Evolutionary conservation across 1,140 invertebrate species (phyloP), one percentile per base, ranked within the genome.

Genomic region (Aricia agestis): DNA sequence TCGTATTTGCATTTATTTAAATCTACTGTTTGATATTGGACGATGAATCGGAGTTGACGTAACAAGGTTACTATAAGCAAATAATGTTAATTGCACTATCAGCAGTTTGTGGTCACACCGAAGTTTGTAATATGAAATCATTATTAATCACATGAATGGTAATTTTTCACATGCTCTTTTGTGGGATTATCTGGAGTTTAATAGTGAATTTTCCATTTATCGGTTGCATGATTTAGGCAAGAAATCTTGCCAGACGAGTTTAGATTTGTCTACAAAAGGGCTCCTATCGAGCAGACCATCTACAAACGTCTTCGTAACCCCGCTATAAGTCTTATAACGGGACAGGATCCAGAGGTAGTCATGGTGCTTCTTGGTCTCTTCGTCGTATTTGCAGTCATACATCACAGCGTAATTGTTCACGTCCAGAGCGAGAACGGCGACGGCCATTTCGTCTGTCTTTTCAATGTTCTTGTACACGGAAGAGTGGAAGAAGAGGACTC

Each of bases 361-460:
- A 13, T 66, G 63, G 25, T 25, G 63, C 10, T 25, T 25, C 25
- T 66, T 66, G 32, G 63, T 66, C 25, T 66, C 63, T 9, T 66
- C 63, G 25, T 66, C 32, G 32, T 66, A 66, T 66, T 36, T 66
- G 32, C 63, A 66, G 25, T 66, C 63, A 7, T 66, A 66, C 11
- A 31, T 5, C 15, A 66, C 32, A 25, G 19, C 17, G 25, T 66
- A 66, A 66, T 66, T 66, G 13, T 66, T 66, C 18, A 25, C 18
- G 32, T 66, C 63, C 25, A 66, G 9, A 25, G 17, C 63, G 19
- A 66, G 25, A 36, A 66, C 25, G 6, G 32, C 19, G 6, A 66
- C 63, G 19, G 63, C 18, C 15, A 66, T 32, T 32, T 31, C 32
- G 19, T 66, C 25, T 15, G 19, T 15, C 15, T 32, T 66, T 15